Conservation (phyloP, 2,888 invertebrate genomes). For the Aethes cnicana region DNA sequence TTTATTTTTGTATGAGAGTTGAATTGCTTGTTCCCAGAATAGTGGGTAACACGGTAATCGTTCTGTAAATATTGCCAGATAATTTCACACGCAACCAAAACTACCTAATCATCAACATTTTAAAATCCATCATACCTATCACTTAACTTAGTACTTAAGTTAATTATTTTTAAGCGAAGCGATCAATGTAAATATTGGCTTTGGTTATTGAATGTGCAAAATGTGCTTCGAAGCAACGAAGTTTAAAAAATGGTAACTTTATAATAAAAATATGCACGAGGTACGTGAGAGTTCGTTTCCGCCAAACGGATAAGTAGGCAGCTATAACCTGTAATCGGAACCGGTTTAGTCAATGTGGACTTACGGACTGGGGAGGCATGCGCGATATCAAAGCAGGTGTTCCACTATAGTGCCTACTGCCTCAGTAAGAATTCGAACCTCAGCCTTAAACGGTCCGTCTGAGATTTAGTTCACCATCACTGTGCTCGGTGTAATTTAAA, state of each 20-base stretch:
- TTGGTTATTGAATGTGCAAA: not conserved
- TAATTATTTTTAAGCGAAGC: not conserved
- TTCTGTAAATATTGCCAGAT: constrained; percentile 58
- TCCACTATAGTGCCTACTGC: constrained; percentile 69
- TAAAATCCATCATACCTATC: not conserved
- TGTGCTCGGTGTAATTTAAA: constrained; percentile 33
- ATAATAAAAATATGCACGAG: constrained; percentile 51
- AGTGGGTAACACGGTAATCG: constrained; percentile 67
- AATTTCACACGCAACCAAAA: constrained; percentile 15
- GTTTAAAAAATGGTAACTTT: constrained; percentile 21
- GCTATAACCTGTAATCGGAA: constrained; percentile 80
- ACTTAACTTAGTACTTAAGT: not conserved
- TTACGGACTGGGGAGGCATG: constrained; percentile 74
- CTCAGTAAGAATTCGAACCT: constrained; percentile 77
- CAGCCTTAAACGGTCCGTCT: constrained; percentile 62
- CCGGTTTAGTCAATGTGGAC: constrained; percentile 79
- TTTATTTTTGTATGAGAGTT: constrained; percentile 73
- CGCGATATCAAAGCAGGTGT: constrained; percentile 81
- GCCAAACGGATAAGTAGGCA: constrained; percentile 78
- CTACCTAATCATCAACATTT: not conserved
- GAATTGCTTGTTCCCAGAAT: constrained; percentile 72
- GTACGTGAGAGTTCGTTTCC: constrained; percentile 72
- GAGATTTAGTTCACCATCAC: constrained; percentile 59
- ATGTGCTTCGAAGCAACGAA: not conserved
- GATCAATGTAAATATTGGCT: not conserved